Base-by-base conservation (phyloP, 2,888 invertebrate species). In the Zootermopsis nevadensis region DNA sequence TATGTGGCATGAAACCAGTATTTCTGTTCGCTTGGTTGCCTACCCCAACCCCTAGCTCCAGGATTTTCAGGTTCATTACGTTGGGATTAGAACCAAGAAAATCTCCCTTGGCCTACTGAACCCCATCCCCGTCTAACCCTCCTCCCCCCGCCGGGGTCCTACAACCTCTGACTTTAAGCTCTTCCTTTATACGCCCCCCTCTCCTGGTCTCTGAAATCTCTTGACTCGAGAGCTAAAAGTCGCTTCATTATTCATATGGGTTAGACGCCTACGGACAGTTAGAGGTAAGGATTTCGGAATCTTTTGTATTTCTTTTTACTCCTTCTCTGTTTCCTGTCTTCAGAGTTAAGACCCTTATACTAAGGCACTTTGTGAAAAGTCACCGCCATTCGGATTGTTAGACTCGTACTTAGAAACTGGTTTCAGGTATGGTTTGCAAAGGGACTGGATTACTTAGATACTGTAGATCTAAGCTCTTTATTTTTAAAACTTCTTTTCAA, bases 31-130 rank as follows among this genome's bases (percentile, higher is more conserved):
- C 35, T 74, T 24, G 74, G 74, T 38, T 38, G 74, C 74, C 38
- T 74, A 24, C 38, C 22, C n/a, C 31, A 19, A 55, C 79, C 27
- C 66, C 8, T 35, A 38, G 35, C 53, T 66, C 66, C 31, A 82
- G 83, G 84, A 84, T 84, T 81, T 82, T 80, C 80, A 80, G 84
- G 84, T 84, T 84, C 84, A 84, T 84, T 84, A 84, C 82, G 84
- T 79, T 82, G 66, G 84, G 84, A 84, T 84, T 84, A 84, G 84
- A 76, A 84, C 80, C 82, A 69, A 79, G 80, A 82, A 82, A 84
- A 82, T 82, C 84, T 82, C 82, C 83, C 81, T 77, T 60, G 79
- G 55, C 80, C 80, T n/a, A 38, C 67, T 42, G 76, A 48, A 67
- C 72, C 69, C 53, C 69, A 7, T 35, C 15, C 80, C 19, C 48